Base-by-base conservation (phyloP, 37 sponge, comb jelly and placozoan species). In the Tethya wilhelma region DNA sequence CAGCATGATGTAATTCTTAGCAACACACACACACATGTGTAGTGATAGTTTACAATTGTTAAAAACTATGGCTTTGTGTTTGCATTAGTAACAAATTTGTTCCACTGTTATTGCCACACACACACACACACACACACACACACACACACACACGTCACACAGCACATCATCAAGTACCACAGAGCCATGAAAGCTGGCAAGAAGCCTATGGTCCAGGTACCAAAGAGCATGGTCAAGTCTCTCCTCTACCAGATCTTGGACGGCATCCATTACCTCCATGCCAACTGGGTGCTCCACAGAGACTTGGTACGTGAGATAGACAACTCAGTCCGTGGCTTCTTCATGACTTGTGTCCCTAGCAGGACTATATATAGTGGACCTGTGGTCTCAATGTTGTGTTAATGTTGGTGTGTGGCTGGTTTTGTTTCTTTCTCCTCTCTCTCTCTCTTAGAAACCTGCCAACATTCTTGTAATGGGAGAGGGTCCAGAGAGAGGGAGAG, bases 391-490 rank as follows among this genome's bases (percentile, higher is more conserved):
- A 2, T 26, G 9, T 26, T 49, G 26, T 58, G 9, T 26, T 7
- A 58, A 28, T 58, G 59, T 49, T 19, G 53, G 9, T 26, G 26
- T 3, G 26, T 20, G 17, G 66, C 4, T 19, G 31, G 42, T 69
- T 23, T 69, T 3, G 40, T 36, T 38, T 67, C 12, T 67, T 8
- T 36, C 7, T 64, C 2, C 55, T 65, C 29, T 42, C 32, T 34
- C 44, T 25, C 23, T 53, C 0, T 40, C 44, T 2, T 38, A 91
- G 95, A 97, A 97, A 95, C 98, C 98, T 65, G 98, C 98, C 62
- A 97, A 97, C 42, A 97, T 97, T 60, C 82, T 97, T 25, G 98
- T 97, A 33, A 97, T 97, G 98, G 98, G 98, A 31, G 98, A 97
- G 63, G 98, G 93, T 4, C 70, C 72, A 6, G 91, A 96, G 62